Evolutionary conservation across 1,140 invertebrate species (phyloP).

Genomic region (Drosophila albomicans): DNA sequence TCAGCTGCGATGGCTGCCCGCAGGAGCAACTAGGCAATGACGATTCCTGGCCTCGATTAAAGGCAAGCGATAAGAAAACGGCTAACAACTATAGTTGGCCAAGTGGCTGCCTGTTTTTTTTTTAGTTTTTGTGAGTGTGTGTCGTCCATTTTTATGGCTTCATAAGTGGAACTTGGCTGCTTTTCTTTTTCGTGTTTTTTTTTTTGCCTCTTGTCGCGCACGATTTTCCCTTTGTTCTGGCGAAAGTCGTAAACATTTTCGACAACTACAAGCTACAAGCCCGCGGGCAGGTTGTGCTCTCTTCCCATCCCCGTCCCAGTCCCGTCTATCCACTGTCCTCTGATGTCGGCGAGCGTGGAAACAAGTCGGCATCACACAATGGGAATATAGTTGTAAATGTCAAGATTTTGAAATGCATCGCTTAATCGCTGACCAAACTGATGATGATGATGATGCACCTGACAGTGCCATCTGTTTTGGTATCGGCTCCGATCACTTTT

Average conservation of each 20-base stretch:
- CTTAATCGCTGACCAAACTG: constrained; percentile 55
- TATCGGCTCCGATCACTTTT: constrained; percentile 22
- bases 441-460: constrained; percentile 45
- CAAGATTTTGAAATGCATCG: constrained; percentile 74
- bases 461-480: constrained; percentile 47
- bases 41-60: constrained; percentile 62
- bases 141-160: constrained; percentile 70
- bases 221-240: constrained; percentile 70
- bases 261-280: constrained; percentile 66
- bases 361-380: constrained; percentile 54
- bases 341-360: constrained; percentile 12
- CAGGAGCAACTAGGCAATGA: constrained; percentile 30
- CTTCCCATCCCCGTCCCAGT: neutral
- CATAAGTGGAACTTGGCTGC: constrained; percentile 80
- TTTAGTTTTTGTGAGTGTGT: neutral
- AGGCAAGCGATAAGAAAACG: constrained; percentile 42
- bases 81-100: constrained; percentile 33
- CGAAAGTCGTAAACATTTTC: constrained; percentile 79
- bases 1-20: constrained; percentile 44
- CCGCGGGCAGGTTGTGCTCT: constrained; percentile 11
- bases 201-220: constrained; percentile 41
- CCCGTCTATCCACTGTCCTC: neutral
- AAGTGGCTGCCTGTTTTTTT: constrained; percentile 60
- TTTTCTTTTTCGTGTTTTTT: constrained; percentile 30
- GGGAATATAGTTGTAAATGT: constrained; percentile 71